Conservation (phyloP, 2,797 vertebrate genomes). For the Cichlasoma orientale region DNA sequence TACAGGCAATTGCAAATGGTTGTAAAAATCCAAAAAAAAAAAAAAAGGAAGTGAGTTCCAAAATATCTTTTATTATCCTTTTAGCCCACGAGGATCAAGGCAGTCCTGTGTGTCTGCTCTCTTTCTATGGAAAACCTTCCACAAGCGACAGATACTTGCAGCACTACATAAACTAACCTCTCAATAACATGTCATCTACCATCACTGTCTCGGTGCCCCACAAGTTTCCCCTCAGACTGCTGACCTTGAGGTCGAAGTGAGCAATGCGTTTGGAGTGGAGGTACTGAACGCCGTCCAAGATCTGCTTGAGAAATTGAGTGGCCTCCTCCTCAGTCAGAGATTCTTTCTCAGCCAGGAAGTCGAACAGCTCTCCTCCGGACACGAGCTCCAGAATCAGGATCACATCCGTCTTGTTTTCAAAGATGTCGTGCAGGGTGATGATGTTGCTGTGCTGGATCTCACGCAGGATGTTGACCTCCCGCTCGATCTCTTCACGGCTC, state of each 20-base stretch:
- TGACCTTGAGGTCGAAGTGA: slow-evolving; percentile 97
- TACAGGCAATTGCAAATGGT: too few species aligned
- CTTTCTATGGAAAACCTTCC: background rate
- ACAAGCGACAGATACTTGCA: background rate
- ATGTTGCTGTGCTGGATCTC: slow-evolving; percentile 99
- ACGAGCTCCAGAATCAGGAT: slow-evolving; percentile 98
- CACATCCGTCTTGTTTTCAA: slow-evolving; percentile 97
- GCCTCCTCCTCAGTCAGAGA: slow-evolving; percentile 97
- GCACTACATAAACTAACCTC: background rate
- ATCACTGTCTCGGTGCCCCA: background rate
- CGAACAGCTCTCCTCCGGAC: slow-evolving; percentile 95
- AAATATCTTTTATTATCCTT: background rate
- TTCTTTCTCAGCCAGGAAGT: slow-evolving; percentile 98
- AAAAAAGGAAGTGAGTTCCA: background rate
- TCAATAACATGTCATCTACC: slow-evolving; percentile 14
- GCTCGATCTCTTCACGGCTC: slow-evolving; percentile 96
- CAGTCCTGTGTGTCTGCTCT: background rate
- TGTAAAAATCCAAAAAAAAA: too few species aligned
- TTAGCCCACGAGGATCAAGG: background rate
- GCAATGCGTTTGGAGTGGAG: slow-evolving; percentile 96
- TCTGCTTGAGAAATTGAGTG: slow-evolving; percentile 98
- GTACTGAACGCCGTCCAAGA: slow-evolving; percentile 95
- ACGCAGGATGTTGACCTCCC: slow-evolving; percentile 95
- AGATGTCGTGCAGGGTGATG: slow-evolving; percentile 97
- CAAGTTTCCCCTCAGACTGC: slow-evolving; percentile 5